Percentiles rank a stretch among this genome's conserved stretches.
phyloP scores from a whole-genome alignment of 2,888 invertebrate genomes.

The Himalopsyche anomala region DNA sequence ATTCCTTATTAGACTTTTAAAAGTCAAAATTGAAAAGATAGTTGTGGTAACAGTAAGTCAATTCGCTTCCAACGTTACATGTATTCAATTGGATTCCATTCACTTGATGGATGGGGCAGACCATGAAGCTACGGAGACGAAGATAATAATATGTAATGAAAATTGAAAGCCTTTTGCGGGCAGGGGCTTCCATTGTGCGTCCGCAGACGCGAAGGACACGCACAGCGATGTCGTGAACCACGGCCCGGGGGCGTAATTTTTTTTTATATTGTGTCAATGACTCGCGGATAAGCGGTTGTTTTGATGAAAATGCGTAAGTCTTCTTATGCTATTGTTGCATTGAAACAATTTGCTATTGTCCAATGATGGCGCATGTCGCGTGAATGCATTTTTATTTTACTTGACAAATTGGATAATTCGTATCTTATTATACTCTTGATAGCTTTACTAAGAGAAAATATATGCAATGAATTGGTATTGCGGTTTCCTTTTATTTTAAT shows the following conservation, averaged over 20 bases:
- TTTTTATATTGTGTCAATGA: slow-evolving; percentile 13
- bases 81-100: background rate
- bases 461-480: too few species aligned
- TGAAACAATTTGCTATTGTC: background rate
- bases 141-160: slow-evolving; percentile 10
- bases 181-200: slow-evolving; percentile 5
- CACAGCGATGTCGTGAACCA: slow-evolving; percentile 18
- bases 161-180: slow-evolving; percentile 30
- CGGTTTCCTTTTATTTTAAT: too few species aligned
- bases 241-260: slow-evolving; percentile 34
- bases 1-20: too few species aligned
- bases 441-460: too few species aligned
- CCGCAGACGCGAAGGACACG: background rate
- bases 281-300: background rate
- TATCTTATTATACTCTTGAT: too few species aligned
- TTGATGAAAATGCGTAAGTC: background rate
- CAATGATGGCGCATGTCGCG: too few species aligned
- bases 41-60: background rate
- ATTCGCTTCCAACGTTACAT: background rate
- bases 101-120: slow-evolving; percentile 4
- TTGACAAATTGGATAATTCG: too few species aligned
- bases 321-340: background rate
- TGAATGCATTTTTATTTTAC: too few species aligned
- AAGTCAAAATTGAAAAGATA: too few species aligned
- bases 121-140: background rate